Conservation (phyloP, 92 coral and sea anemone species). For the Palythoa grandiflora region DNA sequence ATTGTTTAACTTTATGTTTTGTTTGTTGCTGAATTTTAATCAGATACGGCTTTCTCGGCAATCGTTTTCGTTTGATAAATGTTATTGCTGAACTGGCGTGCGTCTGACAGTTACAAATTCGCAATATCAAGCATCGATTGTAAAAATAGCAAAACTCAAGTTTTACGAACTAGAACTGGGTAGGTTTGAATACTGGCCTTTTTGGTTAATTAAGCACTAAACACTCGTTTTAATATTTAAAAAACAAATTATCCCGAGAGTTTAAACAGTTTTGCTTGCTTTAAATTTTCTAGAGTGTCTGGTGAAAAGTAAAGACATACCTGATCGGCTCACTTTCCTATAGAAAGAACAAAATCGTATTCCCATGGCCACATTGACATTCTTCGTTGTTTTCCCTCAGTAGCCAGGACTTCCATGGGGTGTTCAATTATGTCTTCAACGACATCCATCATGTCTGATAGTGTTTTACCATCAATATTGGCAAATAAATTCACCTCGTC, state of each 20-base stretch:
- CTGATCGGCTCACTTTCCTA: conserved; percentile 48
- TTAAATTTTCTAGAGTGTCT: neutral
- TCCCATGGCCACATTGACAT: conserved; percentile 99
- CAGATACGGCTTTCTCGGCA: neutral
- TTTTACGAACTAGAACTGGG: neutral
- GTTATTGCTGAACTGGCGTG: neutral
- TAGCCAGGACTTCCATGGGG: conserved; percentile 79
- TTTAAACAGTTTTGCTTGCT: too few relatives aligned
- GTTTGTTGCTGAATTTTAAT: neutral
- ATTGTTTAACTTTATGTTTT: neutral
- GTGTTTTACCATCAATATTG: conserved; percentile 85
- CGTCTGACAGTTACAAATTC: too few relatives aligned
- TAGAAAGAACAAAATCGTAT: conserved; percentile 82
- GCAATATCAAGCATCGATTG: too few relatives aligned
- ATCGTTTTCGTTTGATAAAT: neutral
- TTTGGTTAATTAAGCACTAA: neutral
- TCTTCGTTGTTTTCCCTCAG: conserved; percentile 84
- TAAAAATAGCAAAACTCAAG: neutral
- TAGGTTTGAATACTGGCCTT: neutral
- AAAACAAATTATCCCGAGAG: too few relatives aligned
- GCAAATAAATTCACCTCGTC: conserved; percentile 90
- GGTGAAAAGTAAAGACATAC: neutral
- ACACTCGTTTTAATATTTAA: neutral
- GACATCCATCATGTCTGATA: conserved; percentile 95
- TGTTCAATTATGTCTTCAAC: conserved; percentile 82